A percentile compares a stretch with the other conserved stretches of the same genome.
Evolutionary conservation across 2,113 vertebrate species (phyloP).

Genomic region (Telmatochromis brachygnathus): DNA sequence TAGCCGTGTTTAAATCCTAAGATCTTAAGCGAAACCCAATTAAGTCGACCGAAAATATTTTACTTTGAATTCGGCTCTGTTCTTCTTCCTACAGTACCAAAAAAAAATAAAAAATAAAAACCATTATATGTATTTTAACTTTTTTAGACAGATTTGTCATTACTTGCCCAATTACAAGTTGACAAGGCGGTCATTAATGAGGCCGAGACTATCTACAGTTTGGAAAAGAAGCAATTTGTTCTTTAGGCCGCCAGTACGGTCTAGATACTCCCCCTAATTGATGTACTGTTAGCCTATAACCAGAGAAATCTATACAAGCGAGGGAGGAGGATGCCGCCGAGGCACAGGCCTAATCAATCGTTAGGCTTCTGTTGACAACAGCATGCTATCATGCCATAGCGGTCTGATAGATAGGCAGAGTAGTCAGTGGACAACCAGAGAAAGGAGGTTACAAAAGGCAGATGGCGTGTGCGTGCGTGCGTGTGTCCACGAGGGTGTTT

Average conservation of each 20-base stretch:
- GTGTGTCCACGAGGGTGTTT: conserved; percentile 11
- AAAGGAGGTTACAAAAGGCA: conserved; percentile 31
- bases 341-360: conserved; percentile 64
- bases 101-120: not conserved
- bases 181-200: conserved; percentile 56
- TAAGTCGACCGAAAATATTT: conserved; percentile 4
- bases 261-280: conserved; percentile 64
- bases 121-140: not conserved
- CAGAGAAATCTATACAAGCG: conserved; percentile 48
- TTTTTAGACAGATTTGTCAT: conserved; percentile 43
- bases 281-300: conserved; percentile 63
- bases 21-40: conserved; percentile 12
- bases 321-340: conserved; percentile 29
- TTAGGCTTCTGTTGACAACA: conserved; percentile 55
- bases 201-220: conserved; percentile 35
- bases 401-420: conserved; percentile 54
- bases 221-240: conserved; percentile 62
- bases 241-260: conserved; percentile 47
- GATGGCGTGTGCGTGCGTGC: not conserved
- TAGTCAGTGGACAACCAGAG: conserved; percentile 19
- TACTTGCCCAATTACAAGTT: conserved; percentile 38
- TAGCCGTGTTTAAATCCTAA: conserved; percentile 1
- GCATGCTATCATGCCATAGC: conserved; percentile 52
- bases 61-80: not conserved
- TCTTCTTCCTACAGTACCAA: not conserved